Base-by-base conservation (phyloP, 2,797 vertebrate genomes). In the Enteromius anoplus region DNA sequence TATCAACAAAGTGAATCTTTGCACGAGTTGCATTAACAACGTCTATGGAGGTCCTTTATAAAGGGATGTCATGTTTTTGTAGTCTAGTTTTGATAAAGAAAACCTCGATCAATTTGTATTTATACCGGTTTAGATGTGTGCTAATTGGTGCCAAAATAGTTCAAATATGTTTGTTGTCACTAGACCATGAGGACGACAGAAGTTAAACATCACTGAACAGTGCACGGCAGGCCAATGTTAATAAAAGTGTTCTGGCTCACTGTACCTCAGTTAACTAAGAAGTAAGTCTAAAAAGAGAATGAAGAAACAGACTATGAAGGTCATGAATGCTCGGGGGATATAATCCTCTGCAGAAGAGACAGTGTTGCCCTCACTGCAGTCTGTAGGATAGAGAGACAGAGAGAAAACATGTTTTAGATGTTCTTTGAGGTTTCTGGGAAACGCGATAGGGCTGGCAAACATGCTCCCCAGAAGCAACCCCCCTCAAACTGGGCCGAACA, bases 391-490 rank as follows among this genome's bases (percentile, higher is more conserved):
- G 84, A 85, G 82, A 21, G 71, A 37, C 45, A 40, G 42, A 85
- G 85, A 82, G 68, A 51, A 65, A 85, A 85, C 88, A 88, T 89
- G 88, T 80, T 89, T 88, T 89, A 86, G 87, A 88, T 88, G 87
- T 89, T 89, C 87, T 85, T 86, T 88, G 86, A 87, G 88, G 87
- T 88, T 88, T 87, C 87, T 87, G 86, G 83, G 88, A 86, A 87
- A 88, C 80, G 82, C 79, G 88, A 89, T 89, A 89, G 88, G 84
- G 88, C 82, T 89, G 87, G 87, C 81, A 88, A 88, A 89, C 86
- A 89, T 82, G 87, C 84, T 87, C 84, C 84, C 84, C 70, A 78
- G 84, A 87, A 85, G 75, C 75, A 81, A 83, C 32, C 70, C 82
- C 47, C 78, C 65, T 78, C 76, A 65, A 89, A 83, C 80, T 81